Evolutionary conservation across 2,113 vertebrate genomes (phyloP).

Genomic region (Callionymus lyra): DNA sequence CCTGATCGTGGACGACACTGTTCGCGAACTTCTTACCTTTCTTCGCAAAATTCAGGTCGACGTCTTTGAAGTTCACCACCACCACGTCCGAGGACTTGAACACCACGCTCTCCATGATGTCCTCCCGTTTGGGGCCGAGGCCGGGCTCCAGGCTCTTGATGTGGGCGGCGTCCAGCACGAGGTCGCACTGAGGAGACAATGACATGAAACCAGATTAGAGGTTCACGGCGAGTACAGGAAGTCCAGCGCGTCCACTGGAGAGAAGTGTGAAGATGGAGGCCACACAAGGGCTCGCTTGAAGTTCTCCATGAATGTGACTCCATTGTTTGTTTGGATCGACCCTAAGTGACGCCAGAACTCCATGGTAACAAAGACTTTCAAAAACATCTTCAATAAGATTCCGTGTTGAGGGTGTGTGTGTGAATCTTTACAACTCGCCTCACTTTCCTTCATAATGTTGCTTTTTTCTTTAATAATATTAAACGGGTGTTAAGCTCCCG

Average conservation of each 20-base stretch:
- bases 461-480: no score
- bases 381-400: no score
- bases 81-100: conserved; percentile 96
- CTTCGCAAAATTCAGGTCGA: conserved; percentile 90
- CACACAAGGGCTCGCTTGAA: no score
- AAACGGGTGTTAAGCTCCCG: no score
- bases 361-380: no score
- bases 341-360: no score
- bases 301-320: no score
- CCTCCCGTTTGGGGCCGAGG: conserved; percentile 83
- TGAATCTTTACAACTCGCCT: no score
- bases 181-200: conserved; percentile 76
- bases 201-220: conserved; percentile 2
- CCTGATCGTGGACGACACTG: no score
- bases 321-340: no score
- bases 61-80: conserved; percentile 94
- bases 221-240: conserved; percentile 1
- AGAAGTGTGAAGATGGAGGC: neutral
- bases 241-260: neutral
- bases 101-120: conserved; percentile 93
- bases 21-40: conserved; percentile 72
- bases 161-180: conserved; percentile 96
- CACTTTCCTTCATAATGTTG: no score
- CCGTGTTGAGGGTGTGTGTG: no score
- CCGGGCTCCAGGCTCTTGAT: conserved; percentile 81